Conservation (phyloP, 1,140 invertebrate species). For the Drosophila murphyi region DNA sequence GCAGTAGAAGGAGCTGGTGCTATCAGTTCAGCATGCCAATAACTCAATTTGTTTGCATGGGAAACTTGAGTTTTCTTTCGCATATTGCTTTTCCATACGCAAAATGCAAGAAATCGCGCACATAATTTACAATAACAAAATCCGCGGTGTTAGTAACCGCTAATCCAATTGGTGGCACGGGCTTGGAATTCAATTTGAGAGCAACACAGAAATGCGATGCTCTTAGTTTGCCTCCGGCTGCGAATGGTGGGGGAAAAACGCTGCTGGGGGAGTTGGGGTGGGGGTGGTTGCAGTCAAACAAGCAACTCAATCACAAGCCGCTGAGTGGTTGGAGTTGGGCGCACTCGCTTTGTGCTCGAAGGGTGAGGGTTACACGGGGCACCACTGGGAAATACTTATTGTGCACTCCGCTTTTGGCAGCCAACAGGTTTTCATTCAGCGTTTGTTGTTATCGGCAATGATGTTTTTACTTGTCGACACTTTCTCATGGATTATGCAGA, state of each 20-base stretch:
- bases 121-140: constrained; percentile 81
- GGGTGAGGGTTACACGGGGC: neutral
- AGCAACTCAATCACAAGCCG: constrained; percentile 71
- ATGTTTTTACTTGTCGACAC: constrained; percentile 84
- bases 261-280: neutral
- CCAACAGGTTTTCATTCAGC: constrained; percentile 71
- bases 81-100: constrained; percentile 1
- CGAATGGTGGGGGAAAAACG: neutral
- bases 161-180: constrained; percentile 80
- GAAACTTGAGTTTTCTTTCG: constrained; percentile 21
- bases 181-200: constrained; percentile 73
- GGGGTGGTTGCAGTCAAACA: constrained; percentile 55
- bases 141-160: constrained; percentile 80
- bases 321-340: constrained; percentile 44
- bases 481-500: constrained; percentile 84
- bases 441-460: constrained; percentile 71
- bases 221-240: constrained; percentile 43
- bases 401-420: constrained; percentile 31
- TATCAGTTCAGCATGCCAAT: constrained; percentile 59
- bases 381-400: constrained; percentile 25
- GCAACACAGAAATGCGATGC: constrained; percentile 34
- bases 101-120: constrained; percentile 68
- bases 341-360: neutral
- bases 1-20: constrained; percentile 1
- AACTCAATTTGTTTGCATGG: constrained; percentile 65